phyloP scores from a whole-genome alignment of 2,113 vertebrate species.

The Manacus vitellinus region DNA sequence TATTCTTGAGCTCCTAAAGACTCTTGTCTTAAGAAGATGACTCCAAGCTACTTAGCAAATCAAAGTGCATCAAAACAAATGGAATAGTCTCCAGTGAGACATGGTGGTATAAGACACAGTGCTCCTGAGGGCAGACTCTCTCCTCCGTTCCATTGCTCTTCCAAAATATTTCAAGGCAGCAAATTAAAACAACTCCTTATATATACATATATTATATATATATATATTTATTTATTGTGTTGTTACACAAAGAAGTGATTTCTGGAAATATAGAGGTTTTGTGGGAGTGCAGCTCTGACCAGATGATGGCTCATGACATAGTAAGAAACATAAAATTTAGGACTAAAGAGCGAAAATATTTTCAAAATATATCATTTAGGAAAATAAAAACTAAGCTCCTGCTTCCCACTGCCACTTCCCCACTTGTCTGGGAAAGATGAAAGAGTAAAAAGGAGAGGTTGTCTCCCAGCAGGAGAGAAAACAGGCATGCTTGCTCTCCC shows the following conservation, averaged over 20 bases:
- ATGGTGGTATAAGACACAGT: not conserved
- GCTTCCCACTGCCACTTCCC: not conserved
- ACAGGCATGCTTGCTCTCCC: not conserved
- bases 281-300: not conserved
- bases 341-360: not conserved
- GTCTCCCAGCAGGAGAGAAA: not conserved
- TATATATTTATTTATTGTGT: not conserved
- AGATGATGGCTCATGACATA: not conserved
- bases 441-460: not conserved
- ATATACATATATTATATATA: not conserved
- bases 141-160: not conserved
- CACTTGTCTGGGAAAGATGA: not conserved
- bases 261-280: not conserved
- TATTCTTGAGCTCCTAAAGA: not conserved
- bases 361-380: not conserved
- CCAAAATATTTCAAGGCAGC: not conserved
- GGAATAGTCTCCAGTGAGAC: not conserved
- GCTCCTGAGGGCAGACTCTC: slow-evolving; percentile 22
- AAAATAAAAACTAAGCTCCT: not conserved
- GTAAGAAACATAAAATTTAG: not conserved
- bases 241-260: not conserved
- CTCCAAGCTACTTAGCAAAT: slow-evolving; percentile 44
- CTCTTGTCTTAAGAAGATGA: slow-evolving; percentile 25
- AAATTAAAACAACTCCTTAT: not conserved
- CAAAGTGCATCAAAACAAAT: slow-evolving; percentile 42